Evolutionary conservation across 2,797 vertebrate species (phyloP).

Genomic region (Crax fasciolata): DNA sequence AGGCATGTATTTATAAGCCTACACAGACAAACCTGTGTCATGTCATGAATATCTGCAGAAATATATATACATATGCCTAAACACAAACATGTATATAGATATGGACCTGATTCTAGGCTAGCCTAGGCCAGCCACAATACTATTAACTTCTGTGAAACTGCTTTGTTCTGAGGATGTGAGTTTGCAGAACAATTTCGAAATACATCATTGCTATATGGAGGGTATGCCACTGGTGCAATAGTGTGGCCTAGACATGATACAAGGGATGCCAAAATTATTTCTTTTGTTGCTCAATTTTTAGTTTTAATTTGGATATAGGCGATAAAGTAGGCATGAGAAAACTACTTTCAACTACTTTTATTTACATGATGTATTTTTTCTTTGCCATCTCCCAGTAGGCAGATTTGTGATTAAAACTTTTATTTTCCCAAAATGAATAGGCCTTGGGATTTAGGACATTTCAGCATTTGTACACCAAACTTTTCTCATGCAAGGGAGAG

Average conservation of each 20-base stretch:
- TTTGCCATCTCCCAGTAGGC: neutral
- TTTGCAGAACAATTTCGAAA: neutral
- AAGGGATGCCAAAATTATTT: neutral
- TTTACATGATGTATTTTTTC: neutral
- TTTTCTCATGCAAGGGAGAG: neutral
- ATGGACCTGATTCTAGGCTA: neutral
- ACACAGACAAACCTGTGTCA: neutral
- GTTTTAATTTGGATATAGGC: neutral
- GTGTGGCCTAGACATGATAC: neutral
- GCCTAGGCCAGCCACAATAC: neutral
- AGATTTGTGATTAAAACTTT: neutral
- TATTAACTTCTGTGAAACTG: neutral
- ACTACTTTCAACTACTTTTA: neutral
- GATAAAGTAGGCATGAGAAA: neutral
- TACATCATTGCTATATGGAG: neutral
- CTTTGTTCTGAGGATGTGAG: neutral
- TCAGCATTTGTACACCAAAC: neutral
- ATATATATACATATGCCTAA: neutral
- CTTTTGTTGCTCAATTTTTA: neutral
- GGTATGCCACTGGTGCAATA: accelerated
- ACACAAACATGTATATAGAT: neutral
- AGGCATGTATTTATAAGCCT: neutral
- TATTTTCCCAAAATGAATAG: neutral
- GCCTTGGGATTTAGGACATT: neutral
- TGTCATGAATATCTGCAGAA: neutral